Percentiles rank a stretch among this genome's conserved stretches.
Evolutionary conservation across 1,140 invertebrate species (phyloP).

Genomic region (Drosophila pseudoananassae): DNA sequence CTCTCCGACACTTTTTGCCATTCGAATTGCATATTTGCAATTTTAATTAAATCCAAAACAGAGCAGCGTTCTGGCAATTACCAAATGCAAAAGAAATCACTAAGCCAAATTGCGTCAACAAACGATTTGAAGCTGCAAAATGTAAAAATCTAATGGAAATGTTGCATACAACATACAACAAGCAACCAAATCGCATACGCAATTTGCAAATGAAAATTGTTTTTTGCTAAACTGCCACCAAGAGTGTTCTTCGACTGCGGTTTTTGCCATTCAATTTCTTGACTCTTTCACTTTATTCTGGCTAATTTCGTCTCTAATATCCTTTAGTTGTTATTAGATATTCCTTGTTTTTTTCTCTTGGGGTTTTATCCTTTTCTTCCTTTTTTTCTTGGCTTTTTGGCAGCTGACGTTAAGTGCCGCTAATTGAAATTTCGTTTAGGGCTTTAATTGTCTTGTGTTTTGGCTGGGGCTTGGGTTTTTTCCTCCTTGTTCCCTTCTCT

Average conservation of each 20-base stretch:
- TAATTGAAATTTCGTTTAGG: constrained; percentile 78
- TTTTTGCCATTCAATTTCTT: constrained; percentile 54
- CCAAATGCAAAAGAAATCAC: constrained; percentile 47
- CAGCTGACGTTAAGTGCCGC: constrained; percentile 77
- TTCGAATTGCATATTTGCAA: constrained; percentile 53
- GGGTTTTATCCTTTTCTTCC: constrained; percentile 24
- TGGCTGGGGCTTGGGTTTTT: constrained; percentile 8
- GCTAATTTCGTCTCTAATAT: constrained; percentile 73
- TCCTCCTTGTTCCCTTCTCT: constrained; percentile 2
- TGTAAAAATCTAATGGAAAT: constrained; percentile 45
- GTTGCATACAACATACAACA: constrained; percentile 8
- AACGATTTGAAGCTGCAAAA: constrained; percentile 28
- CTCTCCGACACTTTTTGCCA: constrained; percentile 7
- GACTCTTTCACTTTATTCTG: constrained; percentile 23
- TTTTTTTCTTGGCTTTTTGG: constrained; percentile 53
- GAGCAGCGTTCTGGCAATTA: constrained; percentile 40
- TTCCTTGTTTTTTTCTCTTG: constrained; percentile 20
- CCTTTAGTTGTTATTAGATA: constrained; percentile 79
- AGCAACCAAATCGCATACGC: constrained; percentile 32
- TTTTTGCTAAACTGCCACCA: constrained; percentile 33
- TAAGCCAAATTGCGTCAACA: constrained; percentile 43
- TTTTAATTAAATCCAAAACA: constrained; percentile 54
- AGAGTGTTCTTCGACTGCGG: constrained; percentile 33
- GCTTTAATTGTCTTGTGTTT: constrained; percentile 60
- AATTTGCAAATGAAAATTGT: constrained; percentile 65